phyloP scores from a whole-genome alignment of 2,113 vertebrate species.

The Orycteropus afer region DNA sequence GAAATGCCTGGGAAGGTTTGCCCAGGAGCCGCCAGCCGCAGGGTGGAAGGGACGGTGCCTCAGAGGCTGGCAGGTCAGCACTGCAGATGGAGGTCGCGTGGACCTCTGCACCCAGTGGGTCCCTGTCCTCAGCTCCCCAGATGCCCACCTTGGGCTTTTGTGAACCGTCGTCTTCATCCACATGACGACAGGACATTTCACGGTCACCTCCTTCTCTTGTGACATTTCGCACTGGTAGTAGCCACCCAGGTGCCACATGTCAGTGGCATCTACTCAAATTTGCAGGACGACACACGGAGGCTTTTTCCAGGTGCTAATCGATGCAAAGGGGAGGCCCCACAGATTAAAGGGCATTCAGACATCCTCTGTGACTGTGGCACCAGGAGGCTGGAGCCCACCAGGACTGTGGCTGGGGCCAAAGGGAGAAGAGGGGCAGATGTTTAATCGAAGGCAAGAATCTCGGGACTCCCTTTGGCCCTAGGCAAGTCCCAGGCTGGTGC shows the following conservation, averaged over 20 bases:
- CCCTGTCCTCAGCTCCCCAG: background rate
- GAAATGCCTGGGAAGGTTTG: background rate
- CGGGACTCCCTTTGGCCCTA: background rate
- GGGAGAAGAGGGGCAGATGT: background rate
- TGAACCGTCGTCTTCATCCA: background rate
- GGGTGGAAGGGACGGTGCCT: fast-evolving
- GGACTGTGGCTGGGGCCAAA: background rate
- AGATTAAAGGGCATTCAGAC: background rate
- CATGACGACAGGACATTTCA: background rate
- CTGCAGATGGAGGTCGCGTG: background rate
- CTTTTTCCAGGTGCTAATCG: background rate
- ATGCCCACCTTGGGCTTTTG: fast-evolving
- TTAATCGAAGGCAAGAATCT: constrained; percentile 50
- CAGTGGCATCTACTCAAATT: background rate
- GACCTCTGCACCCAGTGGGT: fast-evolving
- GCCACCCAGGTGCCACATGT: background rate
- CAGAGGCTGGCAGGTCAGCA: background rate
- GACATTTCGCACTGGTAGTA: background rate
- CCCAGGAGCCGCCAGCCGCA: too few relatives aligned
- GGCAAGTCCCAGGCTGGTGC: background rate
- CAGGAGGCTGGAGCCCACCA: background rate
- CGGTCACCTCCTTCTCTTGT: background rate
- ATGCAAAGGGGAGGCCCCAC: too few relatives aligned
- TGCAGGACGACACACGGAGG: background rate
- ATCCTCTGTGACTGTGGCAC: background rate